Percentiles rank a stretch among this genome's conserved stretches.
phyloP scores from a whole-genome alignment of 2,888 invertebrate species.

The Himalopsyche tibetana region DNA sequence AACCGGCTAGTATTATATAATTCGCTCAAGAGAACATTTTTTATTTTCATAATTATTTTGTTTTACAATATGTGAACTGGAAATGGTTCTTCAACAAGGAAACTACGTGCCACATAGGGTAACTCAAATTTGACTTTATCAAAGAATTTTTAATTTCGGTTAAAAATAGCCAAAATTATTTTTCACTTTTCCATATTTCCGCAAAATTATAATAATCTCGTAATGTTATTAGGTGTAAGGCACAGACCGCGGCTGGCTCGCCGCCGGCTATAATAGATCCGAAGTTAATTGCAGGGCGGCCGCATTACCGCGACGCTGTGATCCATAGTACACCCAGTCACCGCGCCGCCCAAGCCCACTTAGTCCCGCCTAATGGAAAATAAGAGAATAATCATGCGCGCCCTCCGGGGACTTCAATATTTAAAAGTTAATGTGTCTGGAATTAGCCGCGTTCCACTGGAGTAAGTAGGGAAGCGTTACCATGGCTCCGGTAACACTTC shows the following conservation, averaged over 20 bases:
- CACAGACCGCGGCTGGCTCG: neutral
- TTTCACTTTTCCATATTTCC: neutral
- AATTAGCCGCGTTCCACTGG: conserved; percentile 14
- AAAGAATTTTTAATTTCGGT: too few species aligned
- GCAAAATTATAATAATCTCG: neutral
- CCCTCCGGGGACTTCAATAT: conserved; percentile 52
- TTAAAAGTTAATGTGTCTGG: conserved; percentile 51
- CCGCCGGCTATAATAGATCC: conserved; percentile 5
- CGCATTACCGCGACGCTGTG: conserved; percentile 4
- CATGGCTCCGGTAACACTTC: too few species aligned
- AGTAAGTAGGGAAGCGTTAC: neutral
- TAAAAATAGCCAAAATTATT: too few species aligned
- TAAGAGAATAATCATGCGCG: conserved; percentile 52
- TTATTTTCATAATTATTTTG: too few species aligned
- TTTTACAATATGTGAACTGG: too few species aligned
- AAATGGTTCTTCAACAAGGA: too few species aligned
- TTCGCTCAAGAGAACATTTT: too few species aligned
- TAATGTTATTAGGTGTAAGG: conserved; percentile 3
- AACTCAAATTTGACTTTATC: too few species aligned
- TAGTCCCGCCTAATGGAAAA: conserved; percentile 54
- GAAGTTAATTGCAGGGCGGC: conserved; percentile 54
- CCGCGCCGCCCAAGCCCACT: conserved; percentile 44
- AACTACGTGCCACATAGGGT: too few species aligned
- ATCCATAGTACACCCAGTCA: too few species aligned
- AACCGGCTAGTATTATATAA: too few species aligned